Conservation (phyloP, 1,140 invertebrate species). For the Drosophila kanapiae region DNA sequence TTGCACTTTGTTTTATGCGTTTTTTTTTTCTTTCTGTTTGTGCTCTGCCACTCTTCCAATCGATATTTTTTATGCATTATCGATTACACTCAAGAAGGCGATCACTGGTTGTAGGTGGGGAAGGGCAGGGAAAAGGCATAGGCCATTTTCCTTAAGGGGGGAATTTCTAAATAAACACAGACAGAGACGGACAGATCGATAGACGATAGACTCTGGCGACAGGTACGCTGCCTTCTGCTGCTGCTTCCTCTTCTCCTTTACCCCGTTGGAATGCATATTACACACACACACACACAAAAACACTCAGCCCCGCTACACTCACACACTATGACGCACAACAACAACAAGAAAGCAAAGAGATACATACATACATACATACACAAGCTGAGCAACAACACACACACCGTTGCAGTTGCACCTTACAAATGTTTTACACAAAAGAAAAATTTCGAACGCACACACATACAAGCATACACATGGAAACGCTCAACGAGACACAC, state of each 20-base stretch:
- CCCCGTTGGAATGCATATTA: conserved; percentile 83
- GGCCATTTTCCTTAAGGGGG: conserved; percentile 4
- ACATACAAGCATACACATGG: conserved; percentile 28
- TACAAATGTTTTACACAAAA: conserved; percentile 80
- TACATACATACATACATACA: conserved; percentile 45
- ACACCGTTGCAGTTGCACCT: conserved; percentile 74
- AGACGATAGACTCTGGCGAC: conserved; percentile 57
- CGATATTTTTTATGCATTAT: conserved; percentile 36
- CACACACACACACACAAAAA: conserved; percentile 47
- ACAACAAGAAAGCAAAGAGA: conserved; percentile 38
- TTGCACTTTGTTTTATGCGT: conserved; percentile 27
- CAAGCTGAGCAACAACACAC: conserved; percentile 15
- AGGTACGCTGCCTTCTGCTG: conserved; percentile 27
- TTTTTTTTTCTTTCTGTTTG: conserved; percentile 11
- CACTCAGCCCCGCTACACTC: neutral
- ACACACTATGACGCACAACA: conserved; percentile 58
- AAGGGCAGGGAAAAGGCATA: neutral
- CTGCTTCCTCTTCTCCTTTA: conserved; percentile 53
- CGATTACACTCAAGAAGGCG: conserved; percentile 30
- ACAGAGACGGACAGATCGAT: conserved; percentile 35
- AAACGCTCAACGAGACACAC: conserved; percentile 36
- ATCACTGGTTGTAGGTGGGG: conserved; percentile 14
- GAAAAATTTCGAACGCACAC: conserved; percentile 56
- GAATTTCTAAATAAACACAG: conserved; percentile 48
- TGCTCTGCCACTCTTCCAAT: conserved; percentile 3